Evolutionary conservation across 1,140 invertebrate species (phyloP).

Genomic region (Drosophila nebulosa): DNA sequence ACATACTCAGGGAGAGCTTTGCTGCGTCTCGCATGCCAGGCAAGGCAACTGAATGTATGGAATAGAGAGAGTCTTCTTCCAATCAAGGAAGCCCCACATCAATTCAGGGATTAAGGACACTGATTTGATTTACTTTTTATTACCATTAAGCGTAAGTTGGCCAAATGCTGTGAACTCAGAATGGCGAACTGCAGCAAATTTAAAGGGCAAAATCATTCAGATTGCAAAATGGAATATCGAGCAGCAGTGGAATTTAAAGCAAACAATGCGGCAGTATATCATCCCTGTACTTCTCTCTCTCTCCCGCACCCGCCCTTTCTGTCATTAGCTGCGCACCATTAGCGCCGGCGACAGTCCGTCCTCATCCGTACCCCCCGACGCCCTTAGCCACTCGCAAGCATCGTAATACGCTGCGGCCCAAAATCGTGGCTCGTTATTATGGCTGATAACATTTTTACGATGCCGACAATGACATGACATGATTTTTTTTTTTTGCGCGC

Average conservation of each 20-base stretch:
- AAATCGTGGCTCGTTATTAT: conserved; percentile 79
- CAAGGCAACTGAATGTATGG: background rate
- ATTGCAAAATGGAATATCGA: conserved; percentile 26
- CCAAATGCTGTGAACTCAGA: conserved; percentile 38
- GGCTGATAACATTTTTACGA: conserved; percentile 79
- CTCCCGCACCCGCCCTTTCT: conserved; percentile 23
- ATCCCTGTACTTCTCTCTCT: background rate
- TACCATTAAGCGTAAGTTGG: conserved; percentile 78
- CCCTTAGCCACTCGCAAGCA: conserved; percentile 15
- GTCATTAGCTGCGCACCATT: conserved; percentile 78
- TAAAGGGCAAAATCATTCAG: conserved; percentile 29
- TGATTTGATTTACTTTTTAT: conserved; percentile 81
- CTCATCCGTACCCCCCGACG: background rate
- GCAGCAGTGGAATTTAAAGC: conserved; percentile 64
- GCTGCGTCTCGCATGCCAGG: too few species aligned
- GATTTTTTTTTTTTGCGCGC: conserved; percentile 64
- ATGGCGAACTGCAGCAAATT: conserved; percentile 38
- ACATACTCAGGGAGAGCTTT: background rate
- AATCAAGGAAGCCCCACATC: conserved; percentile 67
- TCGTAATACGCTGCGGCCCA: conserved; percentile 35
- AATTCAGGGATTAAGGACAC: conserved; percentile 79
- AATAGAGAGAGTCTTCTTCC: conserved; percentile 29
- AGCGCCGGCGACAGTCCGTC: conserved; percentile 61
- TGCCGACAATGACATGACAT: conserved; percentile 79
- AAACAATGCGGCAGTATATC: background rate